Evolutionary conservation across 2,113 vertebrate species (phyloP), one percentile per base, ranked within the genome.

Genomic region (Xiphophorus hellerii): DNA sequence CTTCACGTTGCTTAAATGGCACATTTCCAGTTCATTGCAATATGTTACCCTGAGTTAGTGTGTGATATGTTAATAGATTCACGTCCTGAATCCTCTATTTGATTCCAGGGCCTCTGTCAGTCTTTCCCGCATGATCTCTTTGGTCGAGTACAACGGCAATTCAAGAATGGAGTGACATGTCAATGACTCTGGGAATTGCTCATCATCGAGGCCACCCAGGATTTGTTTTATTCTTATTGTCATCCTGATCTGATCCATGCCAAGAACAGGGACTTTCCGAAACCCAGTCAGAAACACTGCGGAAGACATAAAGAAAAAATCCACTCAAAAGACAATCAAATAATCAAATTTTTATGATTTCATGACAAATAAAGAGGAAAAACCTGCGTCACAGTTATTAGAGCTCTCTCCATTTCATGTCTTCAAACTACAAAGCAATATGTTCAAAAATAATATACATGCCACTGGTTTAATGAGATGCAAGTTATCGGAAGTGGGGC

Each of bases 201-300:
- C 72, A 68, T 95, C 88, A 25, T 73, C 58, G 30, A 66, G 22
- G 1, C 42, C 3, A 1, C 3, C 15, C 44, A 1, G 0, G 13
- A 78, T 6, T 10, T 15, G 31, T 42, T 75, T 76, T 0, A 62
- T 48, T 12, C 0, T 3, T 71, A 95, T 77, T 5, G 0, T 25
- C 90, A 96, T 93, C 5, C 12, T 10, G 68, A 93, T 73, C 27
- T 78, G 63, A 12, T 69, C 70, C 84, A 93, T 81, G 12, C 90
- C 90, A 66, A 85, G 71, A 33, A 92, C 54, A 10, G 92, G 89
- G 66, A 90, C 75, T 67, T 83, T 94, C 33, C 91, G 81, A 33
- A 64, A 94, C 77, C 94, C 95, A 76, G 86, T 92, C 70, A 95
- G 48, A 82, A 96, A 96, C 66, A 85, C 95, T 96, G 62, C 39